Conservation (phyloP, 2,888 invertebrate species). For the Myopa tessellatipennis region DNA sequence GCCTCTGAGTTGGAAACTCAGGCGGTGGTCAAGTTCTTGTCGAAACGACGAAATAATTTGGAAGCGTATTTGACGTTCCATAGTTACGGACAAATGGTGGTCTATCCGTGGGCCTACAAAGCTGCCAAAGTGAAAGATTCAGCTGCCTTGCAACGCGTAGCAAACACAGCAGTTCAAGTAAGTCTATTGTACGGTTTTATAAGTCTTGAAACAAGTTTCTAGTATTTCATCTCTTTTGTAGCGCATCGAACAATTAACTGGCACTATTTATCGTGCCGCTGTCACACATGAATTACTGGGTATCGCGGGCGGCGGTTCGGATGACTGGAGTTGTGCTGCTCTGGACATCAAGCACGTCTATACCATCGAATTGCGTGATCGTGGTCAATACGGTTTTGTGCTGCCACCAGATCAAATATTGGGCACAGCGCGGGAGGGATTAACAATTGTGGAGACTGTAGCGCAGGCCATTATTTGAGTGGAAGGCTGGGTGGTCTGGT, state of each 20-base stretch:
- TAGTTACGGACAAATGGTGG: slow-evolving; percentile 72
- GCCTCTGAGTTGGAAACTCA: slow-evolving; percentile 88
- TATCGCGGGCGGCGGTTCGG: slow-evolving; percentile 66
- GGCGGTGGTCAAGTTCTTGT: slow-evolving; percentile 72
- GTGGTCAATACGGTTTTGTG: slow-evolving; percentile 61
- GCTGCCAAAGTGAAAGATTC: slow-evolving; percentile 60
- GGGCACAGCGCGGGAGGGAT: slow-evolving; percentile 60
- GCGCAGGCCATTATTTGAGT: slow-evolving; percentile 53
- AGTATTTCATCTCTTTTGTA: slow-evolving; percentile 33
- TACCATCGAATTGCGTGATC: slow-evolving; percentile 64
- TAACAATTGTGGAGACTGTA: slow-evolving; percentile 60
- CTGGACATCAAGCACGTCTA: slow-evolving; percentile 62
- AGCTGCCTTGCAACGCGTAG: slow-evolving; percentile 57
- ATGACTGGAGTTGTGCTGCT: slow-evolving; percentile 63
- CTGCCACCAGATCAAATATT: slow-evolving; percentile 61
- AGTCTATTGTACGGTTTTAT: slow-evolving; percentile 25
- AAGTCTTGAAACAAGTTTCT: background rate
- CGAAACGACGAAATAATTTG: slow-evolving; percentile 70
- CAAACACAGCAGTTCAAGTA: slow-evolving; percentile 53
- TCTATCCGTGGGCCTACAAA: slow-evolving; percentile 66
- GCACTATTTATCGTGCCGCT: slow-evolving; percentile 55
- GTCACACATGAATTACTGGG: slow-evolving; percentile 62
- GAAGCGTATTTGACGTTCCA: slow-evolving; percentile 82
- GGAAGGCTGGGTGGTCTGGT: background rate
- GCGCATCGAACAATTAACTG: slow-evolving; percentile 59